A percentile compares a stretch with the other conserved stretches of the same genome.
Evolutionary conservation across 2,888 invertebrate genomes (phyloP).

Genomic region (Nineta flava): DNA sequence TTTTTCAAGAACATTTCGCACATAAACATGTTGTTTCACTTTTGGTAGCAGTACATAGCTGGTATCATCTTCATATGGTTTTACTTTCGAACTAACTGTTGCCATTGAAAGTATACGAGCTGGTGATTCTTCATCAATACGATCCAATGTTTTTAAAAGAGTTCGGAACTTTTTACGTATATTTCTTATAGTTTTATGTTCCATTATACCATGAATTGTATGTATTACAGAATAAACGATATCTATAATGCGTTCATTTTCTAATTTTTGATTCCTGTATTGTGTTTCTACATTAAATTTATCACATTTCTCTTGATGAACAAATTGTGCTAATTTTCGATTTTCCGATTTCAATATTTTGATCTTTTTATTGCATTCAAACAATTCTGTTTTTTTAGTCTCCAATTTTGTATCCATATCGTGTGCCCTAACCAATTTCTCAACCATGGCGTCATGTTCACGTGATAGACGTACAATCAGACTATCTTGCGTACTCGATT

Average conservation of each 20-base stretch:
- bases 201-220: conserved; percentile 24
- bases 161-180: not conserved
- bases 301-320: conserved; percentile 33
- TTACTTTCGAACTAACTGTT: not conserved
- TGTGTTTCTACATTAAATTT: conserved; percentile 32
- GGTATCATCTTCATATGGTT: not conserved
- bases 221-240: conserved; percentile 44
- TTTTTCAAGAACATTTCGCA: not conserved
- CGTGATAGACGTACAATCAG: conserved; percentile 44
- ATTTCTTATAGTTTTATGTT: not conserved
- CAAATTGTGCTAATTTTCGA: conserved; percentile 33
- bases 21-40: not conserved
- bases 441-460: conserved; percentile 36
- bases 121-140: not conserved
- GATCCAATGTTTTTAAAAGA: not conserved
- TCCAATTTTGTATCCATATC: conserved; percentile 4
- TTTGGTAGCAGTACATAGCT: not conserved
- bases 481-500: conserved; percentile 43
- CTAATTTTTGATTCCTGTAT: conserved; percentile 31
- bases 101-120: not conserved
- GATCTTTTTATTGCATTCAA: conserved; percentile 8
- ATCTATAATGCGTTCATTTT: conserved; percentile 35
- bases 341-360: conserved; percentile 15
- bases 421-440: conserved; percentile 20
- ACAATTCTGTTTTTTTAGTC: conserved; percentile 13